Conservation (phyloP, 2,113 vertebrate species). For the Sylvia atricapilla region DNA sequence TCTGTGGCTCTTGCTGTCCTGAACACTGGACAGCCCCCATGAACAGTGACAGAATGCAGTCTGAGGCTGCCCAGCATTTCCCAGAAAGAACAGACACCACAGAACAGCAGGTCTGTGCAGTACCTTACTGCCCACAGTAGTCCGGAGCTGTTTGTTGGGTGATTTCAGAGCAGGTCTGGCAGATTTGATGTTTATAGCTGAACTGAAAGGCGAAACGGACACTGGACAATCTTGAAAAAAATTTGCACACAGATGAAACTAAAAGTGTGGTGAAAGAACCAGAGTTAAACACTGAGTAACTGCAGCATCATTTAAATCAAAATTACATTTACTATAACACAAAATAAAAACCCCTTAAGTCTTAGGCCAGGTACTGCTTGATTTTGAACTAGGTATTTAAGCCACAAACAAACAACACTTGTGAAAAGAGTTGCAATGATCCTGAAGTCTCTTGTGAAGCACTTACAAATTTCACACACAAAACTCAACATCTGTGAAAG, state of each 20-base stretch:
- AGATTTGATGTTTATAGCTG: slow-evolving; percentile 81
- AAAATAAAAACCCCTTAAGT: neutral
- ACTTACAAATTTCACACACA: neutral
- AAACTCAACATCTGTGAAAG: neutral
- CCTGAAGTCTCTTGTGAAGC: neutral
- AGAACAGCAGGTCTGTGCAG: fast-evolving
- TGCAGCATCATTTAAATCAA: neutral
- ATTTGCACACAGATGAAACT: slow-evolving; percentile 86
- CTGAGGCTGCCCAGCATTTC: neutral
- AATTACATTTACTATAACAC: neutral
- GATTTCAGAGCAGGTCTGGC: slow-evolving; percentile 84
- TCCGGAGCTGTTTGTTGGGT: slow-evolving; percentile 86
- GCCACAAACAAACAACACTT: neutral
- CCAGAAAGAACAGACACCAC: fast-evolving
- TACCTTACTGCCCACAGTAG: slow-evolving; percentile 93
- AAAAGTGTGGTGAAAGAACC: slow-evolving; percentile 43
- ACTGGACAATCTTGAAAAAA: slow-evolving; percentile 86
- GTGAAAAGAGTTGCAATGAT: neutral
- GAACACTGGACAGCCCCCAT: fast-evolving
- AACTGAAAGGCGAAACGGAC: slow-evolving; percentile 52
- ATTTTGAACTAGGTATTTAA: neutral
- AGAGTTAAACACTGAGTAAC: neutral
- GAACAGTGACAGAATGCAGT: fast-evolving
- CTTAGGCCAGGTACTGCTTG: neutral
- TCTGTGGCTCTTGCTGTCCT: neutral